Base-by-base conservation (phyloP, 2,797 vertebrate species). In the Botia kubotai region DNA sequence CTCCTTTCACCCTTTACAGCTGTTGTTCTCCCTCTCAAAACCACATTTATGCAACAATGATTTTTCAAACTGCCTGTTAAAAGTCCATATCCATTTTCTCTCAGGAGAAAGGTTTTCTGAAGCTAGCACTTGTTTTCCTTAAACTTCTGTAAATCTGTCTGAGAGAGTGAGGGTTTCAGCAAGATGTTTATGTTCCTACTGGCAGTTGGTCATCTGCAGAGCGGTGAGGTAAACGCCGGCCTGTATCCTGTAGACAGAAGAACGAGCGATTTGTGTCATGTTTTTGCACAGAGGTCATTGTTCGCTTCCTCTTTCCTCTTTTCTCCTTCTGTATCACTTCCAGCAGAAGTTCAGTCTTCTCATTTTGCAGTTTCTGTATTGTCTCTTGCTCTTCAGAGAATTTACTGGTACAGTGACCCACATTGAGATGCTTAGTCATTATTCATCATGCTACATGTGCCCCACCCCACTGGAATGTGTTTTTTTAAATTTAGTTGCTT, bases 321-420 rank as follows among this genome's bases (percentile, higher is more conserved):
- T 72, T 74, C 53, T 39, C 69, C 69, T 19, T 50, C 78, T 55
- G 70, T 48, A 48, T 81, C 57, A 70, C 63, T 66, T 60, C 71
- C 63, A 60, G 50, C 33, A 46, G 70, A 50, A 72, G 43, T 52
- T 82, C 74, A 82, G 52, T 77, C 81, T 83, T 48, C 77, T 11
- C 43, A 26, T 12, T 69, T 69, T 69, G 66, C 66, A 48, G n/a
- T 21, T 69, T n/a, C 19, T 48, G 5, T n/a, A 23, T 48, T 69
- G 39, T 69, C 66, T 69, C 13, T 26, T 50, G 39, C 21, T 50
- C 62, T 26, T 23, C 2, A 33, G 63, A 36, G 14, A 39, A 66
- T 36, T 36, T 29, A 39, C 57, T 19, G 19, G 1, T 23, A 58
- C 26, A 33, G 14, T 19, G 36, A 66, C 29, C 16, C 36, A 66